A percentile compares a stretch with the other conserved stretches of the same genome.
phyloP scores from a whole-genome alignment of 53 echinoderm and acorn worm species.

The Actinopyga echinites region DNA sequence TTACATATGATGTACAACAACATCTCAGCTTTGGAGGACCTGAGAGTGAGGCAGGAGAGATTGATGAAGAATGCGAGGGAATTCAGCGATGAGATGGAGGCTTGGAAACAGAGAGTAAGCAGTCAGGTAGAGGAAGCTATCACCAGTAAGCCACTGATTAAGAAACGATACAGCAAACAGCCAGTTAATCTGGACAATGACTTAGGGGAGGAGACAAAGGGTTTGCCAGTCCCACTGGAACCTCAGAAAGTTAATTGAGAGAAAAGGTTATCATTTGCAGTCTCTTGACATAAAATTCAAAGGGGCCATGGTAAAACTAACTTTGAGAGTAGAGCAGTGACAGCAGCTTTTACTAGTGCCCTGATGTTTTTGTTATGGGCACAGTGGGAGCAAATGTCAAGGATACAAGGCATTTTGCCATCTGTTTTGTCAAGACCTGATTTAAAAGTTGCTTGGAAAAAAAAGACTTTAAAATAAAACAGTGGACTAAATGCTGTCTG shows the following conservation, averaged over 20 bases:
- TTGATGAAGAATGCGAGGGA: constrained; percentile 80
- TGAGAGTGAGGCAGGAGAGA: constrained; percentile 78
- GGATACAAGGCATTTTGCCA: no score
- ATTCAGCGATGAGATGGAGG: constrained; percentile 78
- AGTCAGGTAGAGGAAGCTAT: constrained; percentile 77
- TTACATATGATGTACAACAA: constrained; percentile 93
- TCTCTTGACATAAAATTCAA: no score
- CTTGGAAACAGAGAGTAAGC: constrained; percentile 75
- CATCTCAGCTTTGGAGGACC: constrained; percentile 84
- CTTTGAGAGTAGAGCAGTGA: no score
- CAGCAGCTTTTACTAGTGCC: no score
- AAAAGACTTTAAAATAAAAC: no score
- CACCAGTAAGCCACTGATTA: constrained; percentile 77
- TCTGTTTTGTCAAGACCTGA: no score
- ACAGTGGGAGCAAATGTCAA: no score
- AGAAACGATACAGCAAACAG: constrained; percentile 60
- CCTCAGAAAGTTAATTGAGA: constrained; percentile 38
- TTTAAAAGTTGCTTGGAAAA: no score
- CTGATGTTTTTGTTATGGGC: no score
- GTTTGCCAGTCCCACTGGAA: constrained; percentile 57
- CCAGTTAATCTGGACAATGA: constrained; percentile 77
- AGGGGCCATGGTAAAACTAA: no score
- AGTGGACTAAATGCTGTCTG: no score
- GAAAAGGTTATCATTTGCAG: not conserved
- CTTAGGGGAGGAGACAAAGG: constrained; percentile 43